Conservation (phyloP, 2,797 vertebrate species). For the Knipowitschia caucasica region DNA sequence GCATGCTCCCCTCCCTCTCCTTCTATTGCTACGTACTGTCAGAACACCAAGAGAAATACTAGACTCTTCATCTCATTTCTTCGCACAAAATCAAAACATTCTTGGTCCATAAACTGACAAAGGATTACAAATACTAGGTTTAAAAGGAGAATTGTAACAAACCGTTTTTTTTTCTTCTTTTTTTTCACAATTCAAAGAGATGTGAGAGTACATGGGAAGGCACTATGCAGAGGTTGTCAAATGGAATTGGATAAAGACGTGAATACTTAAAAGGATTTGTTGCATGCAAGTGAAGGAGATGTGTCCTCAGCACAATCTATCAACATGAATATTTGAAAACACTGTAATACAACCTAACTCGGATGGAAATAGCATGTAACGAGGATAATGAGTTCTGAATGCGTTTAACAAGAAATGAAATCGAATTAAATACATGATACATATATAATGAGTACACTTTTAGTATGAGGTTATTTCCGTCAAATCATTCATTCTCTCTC, state of each 20-base stretch:
- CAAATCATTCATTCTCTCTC: too few species aligned
- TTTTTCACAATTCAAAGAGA: not conserved
- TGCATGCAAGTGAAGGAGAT: not conserved
- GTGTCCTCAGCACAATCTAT: not conserved
- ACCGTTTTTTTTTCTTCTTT: slow-evolving; percentile 20
- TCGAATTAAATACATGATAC: too few species aligned
- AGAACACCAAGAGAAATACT: slow-evolving; percentile 40
- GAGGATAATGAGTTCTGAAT: not conserved
- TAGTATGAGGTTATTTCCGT: too few species aligned
- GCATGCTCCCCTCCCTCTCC: slow-evolving; percentile 18
- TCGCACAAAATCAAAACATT: slow-evolving; percentile 33
- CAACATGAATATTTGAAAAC: not conserved
- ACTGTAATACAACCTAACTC: too few species aligned
- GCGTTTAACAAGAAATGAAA: too few species aligned
- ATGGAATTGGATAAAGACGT: slow-evolving; percentile 22
- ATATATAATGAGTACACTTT: too few species aligned
- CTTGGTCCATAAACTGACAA: slow-evolving; percentile 39
- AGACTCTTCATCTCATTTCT: slow-evolving; percentile 34
- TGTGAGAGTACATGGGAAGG: not conserved
- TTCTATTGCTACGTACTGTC: slow-evolving; percentile 19
- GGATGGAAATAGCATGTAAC: not conserved
- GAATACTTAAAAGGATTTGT: slow-evolving; percentile 18
- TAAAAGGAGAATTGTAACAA: slow-evolving; percentile 44
- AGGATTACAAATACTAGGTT: slow-evolving; percentile 42
- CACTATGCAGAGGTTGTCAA: slow-evolving; percentile 24